These are phyloP conservation scores for Macroramphosus scolopax DNA, from an alignment of 2,797 vertebrate genomes.

Conservation along the genomic window DNA sequence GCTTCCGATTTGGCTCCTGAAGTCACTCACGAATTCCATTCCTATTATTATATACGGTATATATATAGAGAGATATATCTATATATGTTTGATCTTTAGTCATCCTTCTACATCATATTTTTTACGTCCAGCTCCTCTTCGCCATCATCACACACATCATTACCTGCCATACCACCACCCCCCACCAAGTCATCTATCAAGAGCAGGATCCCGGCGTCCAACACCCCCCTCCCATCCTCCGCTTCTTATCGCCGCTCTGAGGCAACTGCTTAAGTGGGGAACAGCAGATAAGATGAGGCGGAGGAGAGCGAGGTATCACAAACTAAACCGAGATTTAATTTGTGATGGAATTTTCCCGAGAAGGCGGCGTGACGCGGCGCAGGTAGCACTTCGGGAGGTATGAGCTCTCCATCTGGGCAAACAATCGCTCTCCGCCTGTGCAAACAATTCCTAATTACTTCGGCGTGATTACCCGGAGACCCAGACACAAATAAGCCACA, in stretches of 20 bases:
- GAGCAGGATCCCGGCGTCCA: constrained; percentile 40
- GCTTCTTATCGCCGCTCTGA: constrained; percentile 52
- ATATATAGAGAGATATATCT: no score
- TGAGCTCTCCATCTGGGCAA: constrained; percentile 59
- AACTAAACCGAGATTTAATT: constrained; percentile 68
- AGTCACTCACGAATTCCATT: no score
- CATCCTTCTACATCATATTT: no score
- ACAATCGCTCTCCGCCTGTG: constrained; percentile 66
- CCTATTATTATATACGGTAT: no score
- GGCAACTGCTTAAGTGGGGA: constrained; percentile 66
- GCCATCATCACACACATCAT: constrained; percentile 40
- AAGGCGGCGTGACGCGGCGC: constrained; percentile 11
- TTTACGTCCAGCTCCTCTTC: no score
- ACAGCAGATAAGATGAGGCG: constrained; percentile 60
- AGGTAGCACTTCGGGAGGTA: constrained; percentile 63
- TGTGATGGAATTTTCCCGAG: constrained; percentile 63
- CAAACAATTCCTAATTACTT: constrained; percentile 75
- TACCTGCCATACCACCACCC: constrained; percentile 27
- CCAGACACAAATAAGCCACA: constrained; percentile 55
- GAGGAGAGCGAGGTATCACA: constrained; percentile 61
- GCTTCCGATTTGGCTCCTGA: no score
- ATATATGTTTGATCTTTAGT: no score
- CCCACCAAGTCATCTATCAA: constrained; percentile 53
- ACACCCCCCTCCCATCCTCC: constrained; percentile 42
- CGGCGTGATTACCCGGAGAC: constrained; percentile 67